Percentiles rank a stretch among this genome's conserved stretches.
Evolutionary conservation across 2,888 invertebrate species (phyloP).

Genomic region (Diadegma fenestrale): DNA sequence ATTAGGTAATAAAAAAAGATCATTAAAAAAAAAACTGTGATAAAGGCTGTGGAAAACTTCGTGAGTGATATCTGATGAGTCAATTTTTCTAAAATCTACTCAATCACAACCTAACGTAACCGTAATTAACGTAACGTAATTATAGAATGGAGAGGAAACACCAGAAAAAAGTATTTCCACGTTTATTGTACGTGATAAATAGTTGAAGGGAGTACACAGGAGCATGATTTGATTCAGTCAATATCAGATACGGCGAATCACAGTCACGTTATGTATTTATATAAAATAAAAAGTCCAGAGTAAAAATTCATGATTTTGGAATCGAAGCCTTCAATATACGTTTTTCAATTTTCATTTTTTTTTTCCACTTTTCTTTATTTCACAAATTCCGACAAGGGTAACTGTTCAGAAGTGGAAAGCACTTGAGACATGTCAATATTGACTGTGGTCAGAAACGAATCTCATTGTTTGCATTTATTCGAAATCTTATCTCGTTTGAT

Average conservation of each 20-base stretch:
- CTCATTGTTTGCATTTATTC: too few species aligned
- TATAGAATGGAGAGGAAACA: background rate
- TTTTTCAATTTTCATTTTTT: background rate
- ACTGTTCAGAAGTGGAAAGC: too few species aligned
- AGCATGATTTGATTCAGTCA: background rate
- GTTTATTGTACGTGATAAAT: constrained; percentile 17
- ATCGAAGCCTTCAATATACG: too few species aligned
- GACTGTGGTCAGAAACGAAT: too few species aligned
- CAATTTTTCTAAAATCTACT: background rate
- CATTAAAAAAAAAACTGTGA: background rate
- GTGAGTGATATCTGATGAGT: constrained; percentile 8
- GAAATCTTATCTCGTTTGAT: too few species aligned
- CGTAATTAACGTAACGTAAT: background rate
- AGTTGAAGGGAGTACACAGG: background rate
- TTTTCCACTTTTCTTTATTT: background rate
- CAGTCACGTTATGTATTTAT: constrained; percentile 5
- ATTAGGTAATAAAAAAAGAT: background rate
- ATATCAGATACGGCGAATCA: constrained; percentile 37
- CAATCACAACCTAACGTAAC: constrained; percentile 15
- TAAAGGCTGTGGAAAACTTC: background rate
- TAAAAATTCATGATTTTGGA: too few species aligned
- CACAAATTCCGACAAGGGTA: too few species aligned
- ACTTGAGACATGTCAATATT: too few species aligned
- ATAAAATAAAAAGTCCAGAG: too few species aligned
- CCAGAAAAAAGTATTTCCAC: background rate